Evolutionary conservation across 2,888 invertebrate species (phyloP).

Genomic region (Plemyria rubiginata): DNA sequence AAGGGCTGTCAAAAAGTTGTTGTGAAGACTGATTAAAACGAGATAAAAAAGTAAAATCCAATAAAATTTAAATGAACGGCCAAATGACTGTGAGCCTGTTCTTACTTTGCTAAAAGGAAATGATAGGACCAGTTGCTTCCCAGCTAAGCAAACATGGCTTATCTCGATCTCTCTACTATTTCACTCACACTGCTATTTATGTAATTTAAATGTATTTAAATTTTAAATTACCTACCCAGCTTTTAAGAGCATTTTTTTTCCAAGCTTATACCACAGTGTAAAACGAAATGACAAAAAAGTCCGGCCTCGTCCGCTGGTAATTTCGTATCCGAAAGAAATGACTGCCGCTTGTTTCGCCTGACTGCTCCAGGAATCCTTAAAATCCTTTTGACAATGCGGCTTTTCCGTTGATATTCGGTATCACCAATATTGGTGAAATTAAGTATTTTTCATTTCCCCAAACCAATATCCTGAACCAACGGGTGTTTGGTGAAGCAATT

Average conservation of each 20-base stretch:
- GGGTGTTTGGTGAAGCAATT: slow-evolving; percentile 74
- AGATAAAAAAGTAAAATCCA: too few relatives aligned
- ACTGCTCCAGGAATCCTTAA: slow-evolving; percentile 40
- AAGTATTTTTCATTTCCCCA: slow-evolving; percentile 69
- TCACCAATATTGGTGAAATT: slow-evolving; percentile 44
- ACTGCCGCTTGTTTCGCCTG: slow-evolving; percentile 41
- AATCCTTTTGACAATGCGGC: slow-evolving; percentile 33
- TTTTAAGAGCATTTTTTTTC: slow-evolving; percentile 1
- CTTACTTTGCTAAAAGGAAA: too few relatives aligned
- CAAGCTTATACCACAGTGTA: background rate
- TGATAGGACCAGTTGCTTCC: too few relatives aligned
- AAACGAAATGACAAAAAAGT: slow-evolving; percentile 9
- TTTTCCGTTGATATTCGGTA: slow-evolving; percentile 36
- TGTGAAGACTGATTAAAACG: too few relatives aligned
- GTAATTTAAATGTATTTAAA: background rate
- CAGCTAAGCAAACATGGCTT: too few relatives aligned
- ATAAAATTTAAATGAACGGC: too few relatives aligned
- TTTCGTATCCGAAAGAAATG: slow-evolving; percentile 40
- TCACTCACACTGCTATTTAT: background rate
- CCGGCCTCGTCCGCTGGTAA: slow-evolving; percentile 21
- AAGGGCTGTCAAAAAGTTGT: too few relatives aligned
- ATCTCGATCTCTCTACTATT: too few relatives aligned
- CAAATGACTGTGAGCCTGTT: too few relatives aligned
- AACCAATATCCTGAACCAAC: slow-evolving; percentile 67
- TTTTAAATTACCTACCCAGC: background rate